These are phyloP conservation scores for Mormyrus proboscirostris DNA, from an alignment of 2,797 vertebrate genomes.

Conservation along the genomic window DNA sequence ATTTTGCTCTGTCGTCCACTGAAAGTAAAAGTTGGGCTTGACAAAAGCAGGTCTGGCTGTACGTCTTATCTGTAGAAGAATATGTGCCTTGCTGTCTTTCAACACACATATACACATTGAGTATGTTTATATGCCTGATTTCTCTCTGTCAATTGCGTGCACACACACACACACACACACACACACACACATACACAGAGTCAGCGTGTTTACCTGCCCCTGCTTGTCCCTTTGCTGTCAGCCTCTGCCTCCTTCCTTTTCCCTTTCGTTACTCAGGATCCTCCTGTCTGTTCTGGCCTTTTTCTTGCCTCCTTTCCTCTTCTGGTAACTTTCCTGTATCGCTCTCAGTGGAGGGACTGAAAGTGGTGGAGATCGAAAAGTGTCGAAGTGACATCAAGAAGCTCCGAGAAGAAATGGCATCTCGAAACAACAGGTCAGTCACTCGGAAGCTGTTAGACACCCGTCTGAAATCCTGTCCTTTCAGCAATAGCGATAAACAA, in stretches of 20 bases:
- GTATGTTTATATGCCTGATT: not conserved
- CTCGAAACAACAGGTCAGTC: constrained; percentile 63
- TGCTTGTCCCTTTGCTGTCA: not conserved
- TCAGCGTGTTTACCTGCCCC: not conserved
- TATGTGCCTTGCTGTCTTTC: not conserved
- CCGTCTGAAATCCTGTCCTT: not conserved
- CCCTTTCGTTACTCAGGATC: not conserved
- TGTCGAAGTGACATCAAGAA: constrained; percentile 89
- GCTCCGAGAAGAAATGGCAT: constrained; percentile 83
- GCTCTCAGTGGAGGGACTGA: constrained; percentile 84
- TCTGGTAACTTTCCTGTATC: constrained; percentile 14
- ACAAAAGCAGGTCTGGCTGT: not conserved
- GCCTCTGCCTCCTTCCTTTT: not conserved
- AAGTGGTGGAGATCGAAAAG: constrained; percentile 93
- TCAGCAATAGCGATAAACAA: not conserved
- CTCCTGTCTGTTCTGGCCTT: not conserved
- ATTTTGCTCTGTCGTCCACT: not conserved
- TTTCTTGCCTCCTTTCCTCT: not conserved
- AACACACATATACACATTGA: not conserved
- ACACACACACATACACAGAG: not conserved
- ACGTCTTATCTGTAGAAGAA: not conserved
- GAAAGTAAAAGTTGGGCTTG: not conserved
- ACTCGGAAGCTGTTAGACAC: not conserved
- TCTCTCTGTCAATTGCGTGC: not conserved
- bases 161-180: not conserved